Base-by-base conservation (phyloP, 2,888 invertebrate species). In the Melanophora roralis region DNA sequence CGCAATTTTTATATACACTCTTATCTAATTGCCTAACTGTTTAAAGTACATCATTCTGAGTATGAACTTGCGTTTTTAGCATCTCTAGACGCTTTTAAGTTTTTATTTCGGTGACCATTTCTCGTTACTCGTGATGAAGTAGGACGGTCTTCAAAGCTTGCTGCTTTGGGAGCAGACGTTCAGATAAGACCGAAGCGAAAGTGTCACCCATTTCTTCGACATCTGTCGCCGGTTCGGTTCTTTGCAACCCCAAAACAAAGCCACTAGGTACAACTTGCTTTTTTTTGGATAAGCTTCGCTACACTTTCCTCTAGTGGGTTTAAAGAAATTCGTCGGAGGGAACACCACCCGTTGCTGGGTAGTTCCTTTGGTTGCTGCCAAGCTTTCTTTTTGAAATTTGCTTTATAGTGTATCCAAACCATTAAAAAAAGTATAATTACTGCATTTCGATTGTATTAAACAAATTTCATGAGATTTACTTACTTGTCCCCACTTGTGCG, bases 381-480 rank as follows among this genome's bases (percentile, higher is more conserved):
- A 59, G 59, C 23, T 40, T 59, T 40, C 40, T 40, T 11, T 40
- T 59, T 14, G n/a, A 59, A 59, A 40, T 23, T 59, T 21, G 21
- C 59, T 5, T 59, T 27, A 5, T 57, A 36, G 0, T 57, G 38
- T 57, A 21, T 21, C 57, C 38, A 38, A 57, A 57, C 21, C 21
- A 38, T 23, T 9, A 23, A 40, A 1, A 59, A 1, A 14, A 40
- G 21, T 60, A 32, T 11, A 43, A 27, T 27, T 27, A 27, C 6
- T 27, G 14, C 6, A 7, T 14, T 32, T 43, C 45, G n/a, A 19
- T 62, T 45, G 45, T 21, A 43, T 43, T 43, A 14, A 2, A 0
- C 11, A 36, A 19, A 16, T 57, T 57, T 57, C 7, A 34, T 34
- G 14, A 53, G 19, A 12, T 21, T 1, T 36, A 21, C 55, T 55